These are phyloP conservation scores for Nowickia ferox DNA, from an alignment of 2,888 invertebrate species.

Conservation along the genomic window DNA sequence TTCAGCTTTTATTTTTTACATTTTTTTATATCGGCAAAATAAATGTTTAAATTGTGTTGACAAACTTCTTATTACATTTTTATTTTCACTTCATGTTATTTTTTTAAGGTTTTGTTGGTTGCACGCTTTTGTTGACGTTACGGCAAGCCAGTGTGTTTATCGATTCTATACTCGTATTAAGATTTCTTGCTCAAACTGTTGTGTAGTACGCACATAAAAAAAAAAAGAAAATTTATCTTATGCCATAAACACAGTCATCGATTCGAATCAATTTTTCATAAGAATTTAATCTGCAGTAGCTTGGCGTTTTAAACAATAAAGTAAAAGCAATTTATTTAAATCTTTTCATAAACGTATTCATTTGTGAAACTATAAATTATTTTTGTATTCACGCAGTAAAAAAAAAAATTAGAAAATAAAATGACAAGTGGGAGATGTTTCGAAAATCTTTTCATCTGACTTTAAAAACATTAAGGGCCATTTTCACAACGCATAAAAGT, in stretches of 20 bases:
- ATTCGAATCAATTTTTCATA: conserved; percentile 56
- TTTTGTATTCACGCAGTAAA: neutral
- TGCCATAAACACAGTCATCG: conserved; percentile 23
- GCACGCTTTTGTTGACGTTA: conserved; percentile 21
- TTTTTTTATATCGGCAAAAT: conserved; percentile 57
- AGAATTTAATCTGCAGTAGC: conserved; percentile 65
- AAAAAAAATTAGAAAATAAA: neutral
- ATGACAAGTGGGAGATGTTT: neutral
- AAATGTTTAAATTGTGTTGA: conserved; percentile 69
- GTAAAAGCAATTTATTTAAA: conserved; percentile 39
- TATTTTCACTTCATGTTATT: conserved; percentile 1
- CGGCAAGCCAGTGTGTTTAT: conserved; percentile 55
- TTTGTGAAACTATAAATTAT: conserved; percentile 53
- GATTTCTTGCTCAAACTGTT: conserved; percentile 42
- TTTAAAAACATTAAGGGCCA: conserved; percentile 9
- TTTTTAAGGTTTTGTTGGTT: conserved; percentile 9
- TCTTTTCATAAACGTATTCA: conserved; percentile 41
- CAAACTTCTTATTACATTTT: conserved; percentile 59
- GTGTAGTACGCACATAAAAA: neutral
- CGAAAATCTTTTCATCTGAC: neutral
- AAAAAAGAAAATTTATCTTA: neutral
- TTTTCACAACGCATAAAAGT: too few relatives aligned
- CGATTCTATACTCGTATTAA: conserved; percentile 12
- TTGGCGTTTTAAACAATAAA: conserved; percentile 25
- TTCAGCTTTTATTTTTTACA: neutral